Evolutionary conservation across 2,113 vertebrate species (phyloP).

Genomic region (Seriola quinqueradiata): DNA sequence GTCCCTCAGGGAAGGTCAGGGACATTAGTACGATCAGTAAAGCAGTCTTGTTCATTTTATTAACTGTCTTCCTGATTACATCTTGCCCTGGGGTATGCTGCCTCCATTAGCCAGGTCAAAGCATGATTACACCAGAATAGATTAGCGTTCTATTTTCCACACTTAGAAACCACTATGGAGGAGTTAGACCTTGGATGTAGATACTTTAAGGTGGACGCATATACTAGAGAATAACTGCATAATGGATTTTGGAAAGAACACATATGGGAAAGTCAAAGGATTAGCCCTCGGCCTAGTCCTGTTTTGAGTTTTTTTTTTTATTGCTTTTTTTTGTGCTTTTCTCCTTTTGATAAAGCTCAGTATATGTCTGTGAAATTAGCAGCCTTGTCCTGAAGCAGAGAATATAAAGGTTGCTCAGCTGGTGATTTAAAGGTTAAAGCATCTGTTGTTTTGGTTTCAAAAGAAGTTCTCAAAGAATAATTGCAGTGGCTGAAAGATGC

Average conservation of each 20-base stretch:
- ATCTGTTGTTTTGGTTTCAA: conserved; percentile 36
- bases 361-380: conserved; percentile 34
- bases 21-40: conserved; percentile 76
- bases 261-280: conserved; percentile 16
- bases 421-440: conserved; percentile 55
- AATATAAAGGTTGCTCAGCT: conserved; percentile 52
- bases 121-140: conserved; percentile 75
- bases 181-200: conserved; percentile 52
- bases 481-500: conserved; percentile 1
- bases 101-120: conserved; percentile 82
- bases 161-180: conserved; percentile 53
- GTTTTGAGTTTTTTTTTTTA: not conserved
- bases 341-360: conserved; percentile 24
- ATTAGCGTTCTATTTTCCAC: conserved; percentile 73
- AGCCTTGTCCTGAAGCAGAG: conserved; percentile 32
- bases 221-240: conserved; percentile 10
- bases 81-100: conserved; percentile 72
- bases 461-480: conserved; percentile 43
- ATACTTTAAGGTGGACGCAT: conserved; percentile 54
- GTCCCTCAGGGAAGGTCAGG: conserved; percentile 74
- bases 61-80: conserved; percentile 79
- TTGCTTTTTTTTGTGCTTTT: not conserved
- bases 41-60: conserved; percentile 80
- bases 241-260: conserved; percentile 12
- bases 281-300: not conserved